Conservation (phyloP, 2,797 vertebrate genomes). For the Macroramphosus scolopax region DNA sequence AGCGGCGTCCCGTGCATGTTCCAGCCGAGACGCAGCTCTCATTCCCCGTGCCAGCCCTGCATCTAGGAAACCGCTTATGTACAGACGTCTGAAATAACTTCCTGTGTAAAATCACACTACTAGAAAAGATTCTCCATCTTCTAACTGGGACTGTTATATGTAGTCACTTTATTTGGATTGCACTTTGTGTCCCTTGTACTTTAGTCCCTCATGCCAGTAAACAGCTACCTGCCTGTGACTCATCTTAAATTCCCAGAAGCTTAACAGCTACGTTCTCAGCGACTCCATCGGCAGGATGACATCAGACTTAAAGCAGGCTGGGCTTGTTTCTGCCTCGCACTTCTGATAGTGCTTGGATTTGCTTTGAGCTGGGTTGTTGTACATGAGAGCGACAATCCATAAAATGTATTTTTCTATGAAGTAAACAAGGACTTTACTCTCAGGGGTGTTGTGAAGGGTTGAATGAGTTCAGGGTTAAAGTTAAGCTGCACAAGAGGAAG, state of each 20-base stretch:
- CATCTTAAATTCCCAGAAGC: constrained; percentile 40
- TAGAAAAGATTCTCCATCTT: constrained; percentile 31
- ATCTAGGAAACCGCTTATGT: constrained; percentile 48
- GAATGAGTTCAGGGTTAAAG: constrained; percentile 29
- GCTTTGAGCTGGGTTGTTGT: constrained; percentile 32
- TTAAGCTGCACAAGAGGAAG: constrained; percentile 26
- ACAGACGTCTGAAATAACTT: constrained; percentile 45
- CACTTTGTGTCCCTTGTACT: constrained; percentile 20
- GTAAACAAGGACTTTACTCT: constrained; percentile 29
- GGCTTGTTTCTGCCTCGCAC: constrained; percentile 20
- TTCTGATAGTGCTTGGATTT: background rate
- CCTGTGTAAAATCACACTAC: constrained; percentile 33
- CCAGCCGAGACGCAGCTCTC: constrained; percentile 38
- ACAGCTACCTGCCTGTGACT: constrained; percentile 40
- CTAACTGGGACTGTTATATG: constrained; percentile 22
- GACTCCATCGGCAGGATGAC: constrained; percentile 29
- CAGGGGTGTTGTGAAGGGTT: constrained; percentile 18
- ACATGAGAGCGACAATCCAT: constrained; percentile 28
- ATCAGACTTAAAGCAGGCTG: constrained; percentile 31
- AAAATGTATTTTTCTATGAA: constrained; percentile 49
- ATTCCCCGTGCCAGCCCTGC: constrained; percentile 24
- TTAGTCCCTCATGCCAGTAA: constrained; percentile 29
- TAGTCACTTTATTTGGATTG: constrained; percentile 41
- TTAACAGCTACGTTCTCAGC: constrained; percentile 41
- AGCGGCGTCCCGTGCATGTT: constrained; percentile 46